Base-by-base conservation (phyloP, 2,888 invertebrate genomes). In the Therioaphis trifolii region DNA sequence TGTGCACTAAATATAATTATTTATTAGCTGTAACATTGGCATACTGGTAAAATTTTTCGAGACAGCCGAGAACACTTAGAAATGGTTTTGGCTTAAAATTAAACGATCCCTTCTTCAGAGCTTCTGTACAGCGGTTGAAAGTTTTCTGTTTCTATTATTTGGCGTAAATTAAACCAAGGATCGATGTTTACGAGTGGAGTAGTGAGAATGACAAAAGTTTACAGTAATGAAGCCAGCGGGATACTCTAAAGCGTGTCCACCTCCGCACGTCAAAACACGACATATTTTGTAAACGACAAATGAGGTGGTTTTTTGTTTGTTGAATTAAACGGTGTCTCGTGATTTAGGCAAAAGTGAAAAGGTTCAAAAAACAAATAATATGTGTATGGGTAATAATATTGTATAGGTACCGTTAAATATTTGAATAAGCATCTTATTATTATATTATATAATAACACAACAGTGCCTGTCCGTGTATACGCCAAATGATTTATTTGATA, bases 331-430 rank as follows among this genome's bases (percentile, higher is more conserved):
- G 55, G n/a, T n/a, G 9, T n/a, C 4, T 2, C 55, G 18, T 21
- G 21, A 21, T 55, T 18, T 55, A 55, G n/a, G 15, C n/a, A 14
- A 61, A 61, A 61, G 61, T 4, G 61, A 14, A 61, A 40, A 68
- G 66, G 66, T 68, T 40, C 15, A 68, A 35, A 40, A 29, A 35
- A 68, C 27, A 61, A 61, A 61, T 27, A 61, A 61, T 24, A 14
- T 24, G n/a, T 61, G 24, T 61, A 61, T 27, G 14, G n/a, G 27
- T 27, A 66, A 66, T n/a, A n/a, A n/a, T n/a, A n/a, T 71, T 46
- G 69, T 43, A 43, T n/a, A n/a, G n/a, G n/a, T 68, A 78, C 78
- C 66, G 78, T 66, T 68, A 43, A 78, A 68, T 80, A 71, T 71
- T 71, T 58, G 29, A 78, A 69, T 66, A 77, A 29, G 29, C 77